Evolutionary conservation across 2,888 invertebrate species (phyloP).

Genomic region (Apoderus coryli): DNA sequence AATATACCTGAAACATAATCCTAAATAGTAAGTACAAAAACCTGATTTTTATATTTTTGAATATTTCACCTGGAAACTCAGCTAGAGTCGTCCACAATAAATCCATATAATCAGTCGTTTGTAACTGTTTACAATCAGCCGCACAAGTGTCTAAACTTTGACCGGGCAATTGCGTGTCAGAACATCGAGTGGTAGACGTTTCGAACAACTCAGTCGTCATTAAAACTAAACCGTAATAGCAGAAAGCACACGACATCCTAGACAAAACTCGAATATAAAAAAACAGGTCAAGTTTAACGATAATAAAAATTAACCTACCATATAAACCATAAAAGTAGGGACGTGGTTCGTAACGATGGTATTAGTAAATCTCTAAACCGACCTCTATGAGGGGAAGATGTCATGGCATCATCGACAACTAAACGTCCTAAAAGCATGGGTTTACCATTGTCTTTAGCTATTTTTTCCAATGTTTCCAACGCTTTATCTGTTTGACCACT

Average conservation of each 20-base stretch:
- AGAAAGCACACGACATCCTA: conserved; percentile 88
- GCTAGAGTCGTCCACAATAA: conserved; percentile 86
- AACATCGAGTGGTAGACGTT: conserved; percentile 36
- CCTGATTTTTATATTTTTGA: background rate
- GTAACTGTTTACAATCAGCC: conserved; percentile 55
- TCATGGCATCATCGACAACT: conserved; percentile 60
- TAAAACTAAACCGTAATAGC: conserved; percentile 86
- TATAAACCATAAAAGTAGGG: conserved; percentile 81
- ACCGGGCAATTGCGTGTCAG: conserved; percentile 21
- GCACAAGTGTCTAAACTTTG: conserved; percentile 39
- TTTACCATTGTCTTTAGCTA: conserved; percentile 78
- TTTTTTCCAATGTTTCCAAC: conserved; percentile 65
- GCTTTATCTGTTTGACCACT: conserved; percentile 80
- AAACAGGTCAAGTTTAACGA: background rate
- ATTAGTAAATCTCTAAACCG: conserved; percentile 57
- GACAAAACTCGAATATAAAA: conserved; percentile 7
- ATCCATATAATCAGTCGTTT: conserved; percentile 82
- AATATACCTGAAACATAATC: conserved; percentile 57
- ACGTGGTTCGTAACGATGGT: conserved; percentile 69
- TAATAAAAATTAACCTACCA: conserved; percentile 44
- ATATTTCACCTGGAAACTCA: conserved; percentile 68
- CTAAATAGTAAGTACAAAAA: conserved; percentile 7
- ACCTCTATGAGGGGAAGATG: conserved; percentile 45
- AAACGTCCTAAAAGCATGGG: conserved; percentile 76
- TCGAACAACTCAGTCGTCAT: conserved; percentile 91